Percentiles rank a stretch among this genome's conserved stretches.
Evolutionary conservation across 2,797 vertebrate species (phyloP).

Genomic region (Tapirus indicus): DNA sequence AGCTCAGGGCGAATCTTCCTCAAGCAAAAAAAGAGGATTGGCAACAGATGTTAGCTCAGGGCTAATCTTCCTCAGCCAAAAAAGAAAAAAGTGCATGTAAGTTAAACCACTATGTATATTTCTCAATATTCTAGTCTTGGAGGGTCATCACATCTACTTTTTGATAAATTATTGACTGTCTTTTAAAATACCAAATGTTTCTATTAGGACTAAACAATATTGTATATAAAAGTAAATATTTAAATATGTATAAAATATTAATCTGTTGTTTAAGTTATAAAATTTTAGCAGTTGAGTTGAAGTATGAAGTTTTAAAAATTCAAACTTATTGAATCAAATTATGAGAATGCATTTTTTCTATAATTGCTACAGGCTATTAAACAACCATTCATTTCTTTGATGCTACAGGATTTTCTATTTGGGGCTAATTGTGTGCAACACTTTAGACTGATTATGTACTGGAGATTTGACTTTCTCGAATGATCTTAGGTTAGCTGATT

Average conservation of each 20-base stretch:
- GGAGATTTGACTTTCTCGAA: background rate
- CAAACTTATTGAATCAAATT: background rate
- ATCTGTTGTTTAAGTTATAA: background rate
- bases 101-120: slow-evolving; percentile 58
- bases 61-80: too few species aligned
- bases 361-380: background rate
- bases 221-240: slow-evolving; percentile 65
- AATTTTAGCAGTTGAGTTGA: background rate
- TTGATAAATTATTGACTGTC: slow-evolving; percentile 83
- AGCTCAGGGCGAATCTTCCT: too few species aligned
- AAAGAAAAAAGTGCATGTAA: slow-evolving; percentile 31
- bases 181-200: slow-evolving; percentile 92
- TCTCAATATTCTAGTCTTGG: slow-evolving; percentile 79
- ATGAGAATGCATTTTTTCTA: background rate
- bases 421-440: background rate
- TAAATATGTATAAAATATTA: background rate
- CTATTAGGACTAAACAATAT: slow-evolving; percentile 84
- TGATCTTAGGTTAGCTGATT: background rate
- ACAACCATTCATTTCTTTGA: background rate
- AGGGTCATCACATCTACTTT: slow-evolving; percentile 64
- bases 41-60: too few species aligned
- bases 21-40: too few species aligned
- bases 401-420: background rate
- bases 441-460: background rate
- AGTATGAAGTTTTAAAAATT: background rate